Base-by-base conservation (phyloP, 2,888 invertebrate genomes). In the Meandrusa payeni region DNA sequence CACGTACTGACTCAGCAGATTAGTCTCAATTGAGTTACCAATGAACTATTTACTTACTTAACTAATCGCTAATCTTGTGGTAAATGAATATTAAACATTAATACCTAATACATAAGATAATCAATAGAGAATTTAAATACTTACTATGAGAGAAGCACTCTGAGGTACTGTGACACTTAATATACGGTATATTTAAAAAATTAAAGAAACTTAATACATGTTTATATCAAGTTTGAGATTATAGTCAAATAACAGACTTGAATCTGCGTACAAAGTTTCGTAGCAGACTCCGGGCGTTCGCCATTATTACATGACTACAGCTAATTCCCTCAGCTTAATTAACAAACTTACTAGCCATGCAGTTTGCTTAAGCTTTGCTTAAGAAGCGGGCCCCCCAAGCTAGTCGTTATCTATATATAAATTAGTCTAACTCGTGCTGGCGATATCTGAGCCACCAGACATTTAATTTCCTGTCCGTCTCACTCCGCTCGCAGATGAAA, bases 391-490 rank as follows among this genome's bases (percentile, higher is more conserved):
- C 6, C n/a, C 20, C 12, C 5, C 5, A 3, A 11, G 26, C 6
- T 17, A 22, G 13, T 29, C 6, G 20, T 38, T 41, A 41, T 41
- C 20, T 41, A 17, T 34, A n/a, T n/a, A 28, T 34, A 29, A 29
- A 22, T 42, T 28, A 29, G 19, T 28, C 26, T 10, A 13, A 23
- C 28, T 42, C 28, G 22, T 36, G 27, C 17, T n/a, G 13, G 27
- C 2, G 44, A 31, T 37, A 42, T 37, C 23, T 24, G 36, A 10
- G 27, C 5, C n/a, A 12, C 44, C 32, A 44, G 44, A 44, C 44
- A 33, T 44, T 44, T 44, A 44, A 44, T 44, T 44, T 44, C 44
- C 44, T 38, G 38, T 38, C 38, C 12, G 26, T 24, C 27, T 38
- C 17, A 13, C 23, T 20, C 15, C 13, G 5, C 12, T 22, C 11